Evolutionary conservation across 2,797 vertebrate genomes (phyloP), one percentile per base, ranked within the genome.

Genomic region (Distichodus sexfasciatus): DNA sequence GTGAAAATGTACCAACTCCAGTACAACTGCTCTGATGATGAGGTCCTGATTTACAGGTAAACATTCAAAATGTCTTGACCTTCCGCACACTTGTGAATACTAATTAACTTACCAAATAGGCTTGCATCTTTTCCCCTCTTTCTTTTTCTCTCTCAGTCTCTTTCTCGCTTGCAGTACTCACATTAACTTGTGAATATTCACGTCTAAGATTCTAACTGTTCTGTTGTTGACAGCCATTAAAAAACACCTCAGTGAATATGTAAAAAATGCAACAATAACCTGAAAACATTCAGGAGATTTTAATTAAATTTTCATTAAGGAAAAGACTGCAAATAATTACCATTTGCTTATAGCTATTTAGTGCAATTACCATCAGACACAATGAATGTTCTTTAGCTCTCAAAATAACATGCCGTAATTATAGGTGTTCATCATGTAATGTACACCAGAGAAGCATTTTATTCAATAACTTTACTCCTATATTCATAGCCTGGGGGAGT

Each of bases 1-100:
- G 96, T 98, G 76, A 98, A 98, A 91, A 98, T 99, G 96, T 99
- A 96, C 84, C 97, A 99, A 85, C 92, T 99, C 41, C 97, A 99
- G 79, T 99, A 99, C 87, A 99, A 99, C 76, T 98, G 96, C 83
- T 99, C 97, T 0, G 94, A 97, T 24, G 97, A 99, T 79, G 95
- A 99, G 90, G 96, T 98, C 63, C 91, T 98, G 67, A 96, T 98
- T 80, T 98, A 99, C 91, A 97, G 97, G 97, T 98, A 94, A 93
- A 81, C 60, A 68, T 60, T 3, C 4, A n/a, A 48, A 66, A 9
- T 48, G 29, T 55, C 28, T 55, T 62, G 48, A 62, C 33, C 54
- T 53, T 66, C 28, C 24, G 28, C 33, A 46, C n/a, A 44, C 14
- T 41, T 54, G 29, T 75, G 41, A 69, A 71, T 53, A 51, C 57